These are phyloP conservation scores for Malurus alboscapulatus DNA, from an alignment of 2,113 vertebrate species.

Conservation along the genomic window DNA sequence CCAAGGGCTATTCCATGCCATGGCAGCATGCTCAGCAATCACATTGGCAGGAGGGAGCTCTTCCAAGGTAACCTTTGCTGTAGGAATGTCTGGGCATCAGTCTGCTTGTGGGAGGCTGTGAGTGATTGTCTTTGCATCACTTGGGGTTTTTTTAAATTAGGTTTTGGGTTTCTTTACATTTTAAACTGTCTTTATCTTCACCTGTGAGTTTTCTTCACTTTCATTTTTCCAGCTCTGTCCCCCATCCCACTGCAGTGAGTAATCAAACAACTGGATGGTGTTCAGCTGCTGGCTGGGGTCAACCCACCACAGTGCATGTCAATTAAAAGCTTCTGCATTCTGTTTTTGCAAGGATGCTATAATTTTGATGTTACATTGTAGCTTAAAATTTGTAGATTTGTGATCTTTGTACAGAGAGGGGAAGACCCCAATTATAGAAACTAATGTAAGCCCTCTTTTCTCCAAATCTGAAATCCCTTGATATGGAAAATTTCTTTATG, in stretches of 20 bases:
- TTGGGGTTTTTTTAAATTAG: not conserved
- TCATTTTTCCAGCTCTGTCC: not conserved
- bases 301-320: not conserved
- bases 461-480: conserved; percentile 3
- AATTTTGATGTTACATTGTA: not conserved
- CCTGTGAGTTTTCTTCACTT: not conserved
- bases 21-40: not conserved
- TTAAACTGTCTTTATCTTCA: not conserved
- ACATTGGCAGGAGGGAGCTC: not conserved
- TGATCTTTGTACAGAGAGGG: not conserved
- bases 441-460: not conserved
- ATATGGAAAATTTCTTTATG: not conserved
- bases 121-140: not conserved
- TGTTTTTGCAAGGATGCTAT: not conserved
- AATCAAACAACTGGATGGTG: not conserved
- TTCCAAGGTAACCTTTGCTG: not conserved
- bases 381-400: not conserved
- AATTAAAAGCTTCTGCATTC: not conserved
- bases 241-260: not conserved
- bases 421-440: not conserved
- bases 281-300: not conserved
- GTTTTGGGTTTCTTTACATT: not conserved
- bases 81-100: accelerated
- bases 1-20: not conserved
- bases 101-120: not conserved